Evolutionary conservation across 2,797 vertebrate genomes (phyloP), one percentile per base, ranked within the genome.

Genomic region (Oreochromis grahami): DNA sequence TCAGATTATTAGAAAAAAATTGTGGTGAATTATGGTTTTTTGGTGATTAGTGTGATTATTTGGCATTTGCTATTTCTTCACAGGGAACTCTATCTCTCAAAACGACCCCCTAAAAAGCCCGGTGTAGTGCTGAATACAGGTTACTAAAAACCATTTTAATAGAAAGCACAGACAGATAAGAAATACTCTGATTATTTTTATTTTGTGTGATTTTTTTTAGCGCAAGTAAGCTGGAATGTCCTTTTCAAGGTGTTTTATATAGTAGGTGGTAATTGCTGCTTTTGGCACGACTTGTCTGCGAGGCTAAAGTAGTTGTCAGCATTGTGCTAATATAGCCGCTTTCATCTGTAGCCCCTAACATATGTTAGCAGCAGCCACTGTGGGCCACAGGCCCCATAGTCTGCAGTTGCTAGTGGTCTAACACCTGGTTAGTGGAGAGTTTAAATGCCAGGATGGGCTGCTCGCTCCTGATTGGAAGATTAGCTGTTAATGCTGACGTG

Each of bases 401-500:
- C 81, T 65, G 78, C 45, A 26, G 14, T 7, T 36, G 78, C 81
- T 79, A 13, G 85, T 79, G 83, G 84, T 78, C 78, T 12, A 84
- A 88, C 90, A 91, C 93, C 91, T 92, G 88, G 91, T 79, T 85
- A 79, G 74, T 29, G 53, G 88, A 48, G 87, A 83, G 77, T 26
- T 50, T 26, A 79, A 86, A 84, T 87, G 78, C 85, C 90, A 76
- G 87, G 77, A 14, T 76, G 21, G 53, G 87, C 82, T 86, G 79
- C 83, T 86, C 26, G 85, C 77, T 92, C 82, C 84, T 86, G 82
- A 80, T 87, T 88, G 88, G 90, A 95, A 95, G 94, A 95, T 96
- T 95, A 95, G 88, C 91, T 84, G 90, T 80, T 91, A 90, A 86
- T 94, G 96, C 95, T 96, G 95, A 96, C 89, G 85, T 94, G 91